Conservation (phyloP, 2,888 invertebrate genomes). For the Steinernema hermaphroditum region DNA sequence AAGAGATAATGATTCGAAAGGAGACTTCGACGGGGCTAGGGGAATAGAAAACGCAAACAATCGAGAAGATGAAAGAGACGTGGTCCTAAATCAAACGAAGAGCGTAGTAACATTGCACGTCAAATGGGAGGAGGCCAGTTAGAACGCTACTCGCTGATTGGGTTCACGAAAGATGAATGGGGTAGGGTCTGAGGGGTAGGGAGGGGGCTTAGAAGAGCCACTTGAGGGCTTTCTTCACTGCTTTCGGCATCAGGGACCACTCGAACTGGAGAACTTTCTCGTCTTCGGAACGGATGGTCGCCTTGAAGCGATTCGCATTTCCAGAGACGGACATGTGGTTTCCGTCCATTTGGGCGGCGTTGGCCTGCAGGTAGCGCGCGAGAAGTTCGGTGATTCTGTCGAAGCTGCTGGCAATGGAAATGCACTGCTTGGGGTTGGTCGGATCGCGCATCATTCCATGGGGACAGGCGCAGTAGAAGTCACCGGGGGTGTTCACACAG, state of each 20-base stretch:
- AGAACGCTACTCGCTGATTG: not conserved
- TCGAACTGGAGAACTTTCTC: constrained; percentile 56
- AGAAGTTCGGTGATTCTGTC: constrained; percentile 58
- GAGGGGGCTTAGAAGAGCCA: constrained; percentile 52
- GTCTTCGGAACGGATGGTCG: constrained; percentile 52
- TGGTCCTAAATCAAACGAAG: constrained; percentile 14
- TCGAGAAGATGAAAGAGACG: constrained; percentile 26
- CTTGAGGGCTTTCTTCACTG: constrained; percentile 53
- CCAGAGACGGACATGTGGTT: constrained; percentile 4
- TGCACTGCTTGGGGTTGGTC: constrained; percentile 54
- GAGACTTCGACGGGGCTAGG: not conserved
- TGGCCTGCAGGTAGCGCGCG: constrained; percentile 56
- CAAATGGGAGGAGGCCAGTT: not conserved
- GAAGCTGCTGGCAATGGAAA: constrained; percentile 46
- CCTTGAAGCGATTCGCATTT: constrained; percentile 41
- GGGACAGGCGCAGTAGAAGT: constrained; percentile 65
- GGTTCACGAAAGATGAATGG: constrained; percentile 17
- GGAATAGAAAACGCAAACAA: constrained; percentile 13
- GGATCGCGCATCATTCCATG: constrained; percentile 62
- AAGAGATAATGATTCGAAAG: not conserved
- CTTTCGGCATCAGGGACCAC: constrained; percentile 55
- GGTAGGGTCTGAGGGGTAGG: not conserved
- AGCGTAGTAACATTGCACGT: not conserved
- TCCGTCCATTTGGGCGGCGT: constrained; percentile 38
- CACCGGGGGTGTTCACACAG: constrained; percentile 65